Conservation (phyloP, 2,113 vertebrate genomes). For the Tragelaphus imberbis region DNA sequence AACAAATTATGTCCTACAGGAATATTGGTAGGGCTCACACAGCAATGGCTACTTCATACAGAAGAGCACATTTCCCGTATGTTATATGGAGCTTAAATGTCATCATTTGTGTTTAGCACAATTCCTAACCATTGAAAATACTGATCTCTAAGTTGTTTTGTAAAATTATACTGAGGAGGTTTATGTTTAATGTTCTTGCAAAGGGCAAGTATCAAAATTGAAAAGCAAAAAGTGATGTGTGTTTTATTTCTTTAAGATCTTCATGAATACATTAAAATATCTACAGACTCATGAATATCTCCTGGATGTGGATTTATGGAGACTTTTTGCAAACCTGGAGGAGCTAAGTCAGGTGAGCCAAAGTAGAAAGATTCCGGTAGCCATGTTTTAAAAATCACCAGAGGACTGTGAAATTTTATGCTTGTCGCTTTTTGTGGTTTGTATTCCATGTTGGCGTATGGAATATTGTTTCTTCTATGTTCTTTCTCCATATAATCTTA, state of each 20-base stretch:
- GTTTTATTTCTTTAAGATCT: slow-evolving; percentile 82
- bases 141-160: neutral
- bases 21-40: neutral
- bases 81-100: neutral
- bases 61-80: neutral
- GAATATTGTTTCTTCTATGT: neutral
- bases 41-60: neutral
- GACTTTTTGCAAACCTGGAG: slow-evolving; percentile 91
- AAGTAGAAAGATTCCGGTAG: neutral
- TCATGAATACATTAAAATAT: slow-evolving; percentile 84
- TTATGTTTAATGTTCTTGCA: neutral
- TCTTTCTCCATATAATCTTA: neutral
- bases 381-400: neutral
- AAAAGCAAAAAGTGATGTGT: slow-evolving; percentile 38
- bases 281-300: slow-evolving; percentile 86
- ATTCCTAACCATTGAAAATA: neutral
- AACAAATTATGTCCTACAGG: neutral
- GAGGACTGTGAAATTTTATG: neutral
- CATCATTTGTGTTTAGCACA: neutral
- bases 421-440: neutral
- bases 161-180: neutral
- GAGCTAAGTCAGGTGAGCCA: slow-evolving; percentile 89
- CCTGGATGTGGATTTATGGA: slow-evolving; percentile 85
- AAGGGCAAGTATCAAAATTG: neutral
- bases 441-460: neutral